Conservation (phyloP, 1,140 invertebrate species). For the Meloidogyne exigua region DNA sequence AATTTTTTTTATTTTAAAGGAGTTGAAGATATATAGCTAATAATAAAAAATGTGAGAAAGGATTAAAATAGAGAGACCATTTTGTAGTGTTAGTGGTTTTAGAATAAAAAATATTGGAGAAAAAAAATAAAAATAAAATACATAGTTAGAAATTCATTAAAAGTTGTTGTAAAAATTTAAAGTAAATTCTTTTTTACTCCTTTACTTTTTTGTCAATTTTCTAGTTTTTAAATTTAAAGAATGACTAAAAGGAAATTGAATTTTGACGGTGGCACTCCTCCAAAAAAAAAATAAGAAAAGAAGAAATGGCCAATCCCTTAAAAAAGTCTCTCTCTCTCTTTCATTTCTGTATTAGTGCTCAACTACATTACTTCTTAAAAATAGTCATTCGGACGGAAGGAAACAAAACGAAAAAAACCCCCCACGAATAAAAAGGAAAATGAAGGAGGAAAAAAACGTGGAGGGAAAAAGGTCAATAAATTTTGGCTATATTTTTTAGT, state of each 20-base stretch:
- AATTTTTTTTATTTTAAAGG: background rate
- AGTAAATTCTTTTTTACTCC: background rate
- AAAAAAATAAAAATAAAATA: background rate
- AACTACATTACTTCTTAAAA: background rate
- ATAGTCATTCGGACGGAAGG: slow-evolving; percentile 1
- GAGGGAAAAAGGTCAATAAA: background rate
- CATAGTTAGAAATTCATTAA: background rate
- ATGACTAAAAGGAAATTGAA: background rate
- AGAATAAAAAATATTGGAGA: background rate
- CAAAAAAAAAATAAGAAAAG: background rate
- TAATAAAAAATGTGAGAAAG: slow-evolving; percentile 5
- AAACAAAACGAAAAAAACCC: background rate
- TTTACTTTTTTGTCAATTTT: background rate
- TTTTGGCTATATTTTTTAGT: background rate
- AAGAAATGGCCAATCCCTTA: background rate
- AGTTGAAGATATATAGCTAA: background rate
- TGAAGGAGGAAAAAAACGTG: background rate
- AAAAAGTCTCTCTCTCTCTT: background rate
- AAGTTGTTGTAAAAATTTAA: background rate
- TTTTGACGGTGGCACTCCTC: background rate
- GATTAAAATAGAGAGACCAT: background rate
- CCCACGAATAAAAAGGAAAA: background rate
- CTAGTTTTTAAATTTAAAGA: background rate
- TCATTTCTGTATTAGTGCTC: background rate
- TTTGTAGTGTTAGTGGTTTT: background rate